Percentiles rank a stretch among this genome's conserved stretches.
Conservation (phyloP, 2,797 vertebrate species). For the Tangara arthus region DNA sequence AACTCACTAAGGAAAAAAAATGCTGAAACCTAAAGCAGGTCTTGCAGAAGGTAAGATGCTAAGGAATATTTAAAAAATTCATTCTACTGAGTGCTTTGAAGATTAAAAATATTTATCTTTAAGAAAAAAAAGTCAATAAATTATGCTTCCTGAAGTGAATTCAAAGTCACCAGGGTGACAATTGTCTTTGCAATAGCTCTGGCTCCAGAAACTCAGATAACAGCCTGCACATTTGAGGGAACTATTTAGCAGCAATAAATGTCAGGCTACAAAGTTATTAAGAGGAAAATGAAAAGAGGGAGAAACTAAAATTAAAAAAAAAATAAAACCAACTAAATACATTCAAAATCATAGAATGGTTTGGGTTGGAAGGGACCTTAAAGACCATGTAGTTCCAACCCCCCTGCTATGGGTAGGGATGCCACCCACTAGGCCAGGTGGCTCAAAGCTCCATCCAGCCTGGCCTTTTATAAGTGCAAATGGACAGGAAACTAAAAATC, state of each 20-base stretch:
- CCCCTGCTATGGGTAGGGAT: not conserved
- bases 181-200: not conserved
- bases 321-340: not conserved
- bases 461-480: not conserved
- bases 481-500: not conserved
- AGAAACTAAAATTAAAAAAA: not conserved
- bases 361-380: not conserved
- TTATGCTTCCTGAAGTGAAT: not conserved
- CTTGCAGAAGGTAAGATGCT: not conserved
- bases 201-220: not conserved
- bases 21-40: not conserved
- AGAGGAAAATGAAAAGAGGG: not conserved
- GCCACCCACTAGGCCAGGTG: not conserved
- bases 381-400: not conserved
- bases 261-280: not conserved
- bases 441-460: not conserved
- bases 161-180: not conserved
- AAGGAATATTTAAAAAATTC: not conserved
- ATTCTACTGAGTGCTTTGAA: not conserved
- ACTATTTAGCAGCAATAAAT: not conserved
- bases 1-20: not conserved
- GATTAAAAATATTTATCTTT: not conserved
- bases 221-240: not conserved
- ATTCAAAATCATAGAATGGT: not conserved
- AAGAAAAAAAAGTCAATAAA: not conserved